Evolutionary conservation across 2,888 invertebrate species (phyloP).

Genomic region (Tetranychus piercei): DNA sequence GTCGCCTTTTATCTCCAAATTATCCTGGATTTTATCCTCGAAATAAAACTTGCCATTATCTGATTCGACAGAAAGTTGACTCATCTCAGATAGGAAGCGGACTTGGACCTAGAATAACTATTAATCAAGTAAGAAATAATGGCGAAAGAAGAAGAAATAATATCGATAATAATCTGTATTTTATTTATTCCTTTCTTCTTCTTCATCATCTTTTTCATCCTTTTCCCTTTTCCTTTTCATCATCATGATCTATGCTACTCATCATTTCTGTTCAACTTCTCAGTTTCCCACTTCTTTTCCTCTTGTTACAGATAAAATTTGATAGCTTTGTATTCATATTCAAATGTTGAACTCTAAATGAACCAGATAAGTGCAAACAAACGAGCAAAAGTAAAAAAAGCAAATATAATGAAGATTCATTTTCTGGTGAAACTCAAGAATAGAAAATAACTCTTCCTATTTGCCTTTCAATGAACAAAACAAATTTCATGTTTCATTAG

Average conservation of each 20-base stretch:
- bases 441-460: too few species aligned
- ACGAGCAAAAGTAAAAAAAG: too few species aligned
- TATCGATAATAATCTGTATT: background rate
- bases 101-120: background rate
- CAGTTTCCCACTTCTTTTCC: background rate
- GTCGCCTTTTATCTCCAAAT: constrained; percentile 68
- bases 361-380: too few species aligned
- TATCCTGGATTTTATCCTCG: constrained; percentile 73
- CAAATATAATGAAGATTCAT: too few species aligned
- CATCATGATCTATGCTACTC: background rate
- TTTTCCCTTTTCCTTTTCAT: background rate
- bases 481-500: too few species aligned
- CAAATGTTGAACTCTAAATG: background rate
- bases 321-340: background rate
- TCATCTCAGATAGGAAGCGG: background rate
- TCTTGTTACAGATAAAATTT: background rate
- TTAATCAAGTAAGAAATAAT: background rate
- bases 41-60: constrained; percentile 73
- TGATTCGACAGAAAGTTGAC: constrained; percentile 37
- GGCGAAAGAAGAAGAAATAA: too few species aligned
- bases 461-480: too few species aligned
- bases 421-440: too few species aligned
- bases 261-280: background rate
- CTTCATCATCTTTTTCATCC: too few species aligned
- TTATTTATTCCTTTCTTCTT: background rate